These are phyloP conservation scores for Sebastiscus albofasciatus DNA, from an alignment of 2,797 vertebrate genomes.

Conservation along the genomic window DNA sequence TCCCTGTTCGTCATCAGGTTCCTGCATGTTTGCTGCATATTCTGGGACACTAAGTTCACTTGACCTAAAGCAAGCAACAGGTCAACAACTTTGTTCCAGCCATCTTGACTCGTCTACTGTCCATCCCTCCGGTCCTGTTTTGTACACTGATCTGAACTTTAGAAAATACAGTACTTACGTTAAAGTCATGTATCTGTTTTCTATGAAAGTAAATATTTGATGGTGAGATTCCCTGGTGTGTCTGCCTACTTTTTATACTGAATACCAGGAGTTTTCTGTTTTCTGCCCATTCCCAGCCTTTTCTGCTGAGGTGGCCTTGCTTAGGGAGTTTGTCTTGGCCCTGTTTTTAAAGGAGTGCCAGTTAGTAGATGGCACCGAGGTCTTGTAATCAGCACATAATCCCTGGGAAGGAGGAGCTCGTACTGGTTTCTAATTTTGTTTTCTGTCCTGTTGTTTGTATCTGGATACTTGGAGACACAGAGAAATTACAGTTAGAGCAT, in stretches of 20 bases:
- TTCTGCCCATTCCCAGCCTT: constrained; percentile 33
- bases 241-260: background rate
- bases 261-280: background rate
- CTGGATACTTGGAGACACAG: background rate
- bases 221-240: background rate
- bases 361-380: constrained; percentile 32
- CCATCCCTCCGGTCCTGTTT: background rate
- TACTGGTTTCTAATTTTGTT: constrained; percentile 24
- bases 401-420: constrained; percentile 17
- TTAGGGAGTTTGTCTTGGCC: constrained; percentile 47
- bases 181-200: background rate
- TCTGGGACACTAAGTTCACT: constrained; percentile 51
- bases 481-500: background rate
- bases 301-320: constrained; percentile 32
- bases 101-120: background rate
- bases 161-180: background rate
- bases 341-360: constrained; percentile 39
- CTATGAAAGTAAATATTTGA: background rate
- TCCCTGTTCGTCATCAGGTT: constrained; percentile 44
- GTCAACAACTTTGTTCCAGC: constrained; percentile 50
- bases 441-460: constrained; percentile 6
- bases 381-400: constrained; percentile 35
- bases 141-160: background rate
- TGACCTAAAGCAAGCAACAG: constrained; percentile 53
- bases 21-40: constrained; percentile 16